Percentiles rank a stretch among this genome's conserved stretches.
Evolutionary conservation across 2,888 invertebrate genomes (phyloP).

Genomic region (Gymnoscelis rufifasciata): DNA sequence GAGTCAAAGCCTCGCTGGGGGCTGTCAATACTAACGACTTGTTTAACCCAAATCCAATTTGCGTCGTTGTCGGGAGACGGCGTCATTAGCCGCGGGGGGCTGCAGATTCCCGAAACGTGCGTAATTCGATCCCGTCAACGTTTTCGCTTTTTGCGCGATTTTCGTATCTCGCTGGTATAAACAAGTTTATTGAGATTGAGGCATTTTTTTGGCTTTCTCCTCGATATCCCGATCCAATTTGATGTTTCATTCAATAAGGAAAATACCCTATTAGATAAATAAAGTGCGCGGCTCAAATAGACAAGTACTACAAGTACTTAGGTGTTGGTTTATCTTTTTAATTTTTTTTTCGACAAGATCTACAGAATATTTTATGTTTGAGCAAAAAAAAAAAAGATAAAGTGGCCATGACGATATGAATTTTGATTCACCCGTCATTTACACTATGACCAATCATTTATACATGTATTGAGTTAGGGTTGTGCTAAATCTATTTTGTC

Average conservation of each 20-base stretch:
- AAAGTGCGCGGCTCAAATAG: too few species aligned
- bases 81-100: conserved; percentile 37
- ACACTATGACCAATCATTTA: too few species aligned
- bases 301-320: too few species aligned
- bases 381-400: too few species aligned
- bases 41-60: conserved; percentile 67
- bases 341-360: too few species aligned
- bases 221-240: neutral
- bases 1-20: conserved; percentile 1
- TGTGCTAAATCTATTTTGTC: too few species aligned
- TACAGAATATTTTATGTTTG: too few species aligned
- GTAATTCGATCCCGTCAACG: conserved; percentile 39
- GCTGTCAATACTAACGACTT: conserved; percentile 52
- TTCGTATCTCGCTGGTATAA: conserved; percentile 5
- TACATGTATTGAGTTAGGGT: too few species aligned
- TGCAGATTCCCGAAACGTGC: conserved; percentile 30
- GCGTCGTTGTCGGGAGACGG: conserved; percentile 32
- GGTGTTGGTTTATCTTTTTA: too few species aligned
- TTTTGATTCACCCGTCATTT: too few species aligned
- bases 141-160: conserved; percentile 21
- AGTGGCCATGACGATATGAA: too few species aligned
- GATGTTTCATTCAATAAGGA: conserved; percentile 1
- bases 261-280: neutral
- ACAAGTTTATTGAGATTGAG: neutral
- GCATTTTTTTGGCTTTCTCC: neutral